Evolutionary conservation across 2,797 vertebrate species (phyloP).

Genomic region (Otus scops): DNA sequence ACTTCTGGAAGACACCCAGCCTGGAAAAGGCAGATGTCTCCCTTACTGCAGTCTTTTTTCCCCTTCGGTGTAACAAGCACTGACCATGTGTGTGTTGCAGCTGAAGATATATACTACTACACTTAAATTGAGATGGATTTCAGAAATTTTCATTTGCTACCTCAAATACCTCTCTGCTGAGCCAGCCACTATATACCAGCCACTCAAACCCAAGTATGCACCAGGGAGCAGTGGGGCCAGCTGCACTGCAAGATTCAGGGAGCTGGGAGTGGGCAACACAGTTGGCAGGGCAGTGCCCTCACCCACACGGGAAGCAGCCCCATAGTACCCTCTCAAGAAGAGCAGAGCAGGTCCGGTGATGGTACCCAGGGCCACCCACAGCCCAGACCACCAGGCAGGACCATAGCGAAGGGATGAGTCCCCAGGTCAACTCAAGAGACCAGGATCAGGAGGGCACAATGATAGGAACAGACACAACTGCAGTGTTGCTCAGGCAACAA

Average conservation of each 20-base stretch:
- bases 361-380: not conserved
- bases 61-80: not conserved
- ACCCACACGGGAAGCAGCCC: accelerated
- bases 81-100: not conserved
- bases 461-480: not conserved
- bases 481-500: not conserved
- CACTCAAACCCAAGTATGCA: not conserved
- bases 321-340: not conserved
- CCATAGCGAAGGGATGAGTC: not conserved
- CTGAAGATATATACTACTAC: not conserved
- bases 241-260: not conserved
- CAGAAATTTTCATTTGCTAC: not conserved
- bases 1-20: not conserved
- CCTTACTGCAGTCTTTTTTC: not conserved
- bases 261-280: accelerated
- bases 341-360: accelerated
- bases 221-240: accelerated
- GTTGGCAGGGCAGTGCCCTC: too few species aligned
- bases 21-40: not conserved
- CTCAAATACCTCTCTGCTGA: not conserved
- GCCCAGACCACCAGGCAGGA: not conserved
- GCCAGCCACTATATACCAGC: not conserved
- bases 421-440: not conserved
- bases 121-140: not conserved
- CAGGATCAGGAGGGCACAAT: not conserved